A percentile compares a stretch with the other conserved stretches of the same genome.
Evolutionary conservation across 2,888 invertebrate genomes (phyloP).

Genomic region (Polymixis lichenea): DNA sequence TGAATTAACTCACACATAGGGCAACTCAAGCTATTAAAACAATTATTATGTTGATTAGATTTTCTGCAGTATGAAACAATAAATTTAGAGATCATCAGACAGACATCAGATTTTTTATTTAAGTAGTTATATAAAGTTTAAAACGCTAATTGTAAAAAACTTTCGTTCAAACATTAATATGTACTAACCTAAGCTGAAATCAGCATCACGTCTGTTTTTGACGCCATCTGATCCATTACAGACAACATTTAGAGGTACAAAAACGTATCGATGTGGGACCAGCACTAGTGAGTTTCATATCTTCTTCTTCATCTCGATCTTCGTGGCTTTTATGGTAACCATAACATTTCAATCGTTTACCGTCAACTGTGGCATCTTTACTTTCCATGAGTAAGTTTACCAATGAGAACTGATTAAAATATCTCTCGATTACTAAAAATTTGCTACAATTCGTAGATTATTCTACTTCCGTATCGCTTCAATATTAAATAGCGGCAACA

Average conservation of each 20-base stretch:
- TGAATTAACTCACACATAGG: neutral
- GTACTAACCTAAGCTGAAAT: neutral
- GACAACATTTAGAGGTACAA: neutral
- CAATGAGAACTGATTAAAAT: no score
- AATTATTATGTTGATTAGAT: neutral
- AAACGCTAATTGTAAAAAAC: neutral
- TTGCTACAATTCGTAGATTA: no score
- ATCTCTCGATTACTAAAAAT: no score
- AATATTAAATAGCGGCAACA: no score
- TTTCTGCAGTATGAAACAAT: neutral
- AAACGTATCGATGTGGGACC: constrained; percentile 10
- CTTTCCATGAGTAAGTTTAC: no score
- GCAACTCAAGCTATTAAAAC: neutral
- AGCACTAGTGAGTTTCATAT: constrained; percentile 2
- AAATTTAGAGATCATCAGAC: neutral
- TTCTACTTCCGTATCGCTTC: no score
- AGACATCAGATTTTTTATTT: neutral
- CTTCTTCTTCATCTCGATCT: constrained; percentile 14
- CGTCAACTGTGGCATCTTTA: no score
- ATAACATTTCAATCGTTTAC: constrained; percentile 68
- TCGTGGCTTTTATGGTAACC: constrained; percentile 55
- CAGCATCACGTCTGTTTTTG: neutral
- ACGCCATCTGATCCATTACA: neutral
- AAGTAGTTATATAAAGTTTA: neutral
- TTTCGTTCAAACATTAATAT: neutral